Evolutionary conservation across 2,797 vertebrate genomes (phyloP).

Genomic region (Pantherophis vulpinus): DNA sequence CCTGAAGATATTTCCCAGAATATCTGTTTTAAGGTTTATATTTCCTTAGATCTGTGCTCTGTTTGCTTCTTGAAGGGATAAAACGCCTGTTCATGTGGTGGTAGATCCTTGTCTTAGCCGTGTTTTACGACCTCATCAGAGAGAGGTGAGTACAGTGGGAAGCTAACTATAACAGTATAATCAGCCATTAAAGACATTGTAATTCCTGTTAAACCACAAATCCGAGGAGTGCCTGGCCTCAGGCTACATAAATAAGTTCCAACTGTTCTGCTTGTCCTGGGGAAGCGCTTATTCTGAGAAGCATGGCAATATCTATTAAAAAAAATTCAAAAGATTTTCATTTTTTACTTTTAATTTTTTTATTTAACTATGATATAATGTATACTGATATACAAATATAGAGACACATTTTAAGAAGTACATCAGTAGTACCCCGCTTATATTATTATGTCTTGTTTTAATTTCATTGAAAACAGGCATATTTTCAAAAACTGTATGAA

Average conservation of each 20-base stretch:
- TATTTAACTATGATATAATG: background rate
- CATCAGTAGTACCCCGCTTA: background rate
- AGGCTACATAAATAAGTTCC: background rate
- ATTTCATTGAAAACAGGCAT: background rate
- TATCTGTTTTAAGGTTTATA: background rate
- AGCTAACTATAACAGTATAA: background rate
- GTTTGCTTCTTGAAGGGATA: conserved; percentile 79
- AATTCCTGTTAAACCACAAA: background rate
- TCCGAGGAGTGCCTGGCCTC: background rate
- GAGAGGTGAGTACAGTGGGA: conserved; percentile 81
- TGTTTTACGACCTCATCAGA: conserved; percentile 92
- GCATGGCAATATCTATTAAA: background rate
- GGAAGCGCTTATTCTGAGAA: background rate
- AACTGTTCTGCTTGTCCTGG: background rate
- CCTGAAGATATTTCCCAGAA: background rate
- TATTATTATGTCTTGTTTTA: background rate
- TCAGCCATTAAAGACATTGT: background rate
- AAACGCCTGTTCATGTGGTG: conserved; percentile 91
- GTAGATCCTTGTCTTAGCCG: conserved; percentile 92
- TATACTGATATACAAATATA: background rate
- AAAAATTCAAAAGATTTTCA: background rate
- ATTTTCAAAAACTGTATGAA: background rate
- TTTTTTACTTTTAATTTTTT: background rate
- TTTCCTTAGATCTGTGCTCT: conserved; percentile 5
- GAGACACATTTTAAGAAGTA: background rate